phyloP scores from a whole-genome alignment of 2,113 vertebrate species.

The Trinectes maculatus region DNA sequence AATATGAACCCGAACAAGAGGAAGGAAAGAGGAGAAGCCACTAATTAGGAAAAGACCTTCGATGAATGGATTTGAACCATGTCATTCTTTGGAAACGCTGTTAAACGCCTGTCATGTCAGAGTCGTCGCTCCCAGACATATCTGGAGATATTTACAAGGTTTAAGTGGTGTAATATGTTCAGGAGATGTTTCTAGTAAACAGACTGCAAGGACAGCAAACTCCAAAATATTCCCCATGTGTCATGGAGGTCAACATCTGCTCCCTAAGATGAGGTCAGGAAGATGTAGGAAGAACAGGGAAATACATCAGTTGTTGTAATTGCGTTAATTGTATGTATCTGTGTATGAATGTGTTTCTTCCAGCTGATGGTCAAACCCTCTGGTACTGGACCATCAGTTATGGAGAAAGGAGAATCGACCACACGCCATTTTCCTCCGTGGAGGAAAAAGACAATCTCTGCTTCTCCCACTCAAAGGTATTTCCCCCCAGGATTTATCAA shows the following conservation, averaged over 20 bases:
- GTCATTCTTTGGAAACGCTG: background rate
- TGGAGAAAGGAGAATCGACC: too few species aligned
- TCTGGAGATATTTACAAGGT: background rate
- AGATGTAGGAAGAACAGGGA: too few species aligned
- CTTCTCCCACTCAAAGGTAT: slow-evolving; percentile 4
- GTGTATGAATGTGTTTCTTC: background rate
- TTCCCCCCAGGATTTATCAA: background rate
- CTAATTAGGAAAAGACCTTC: background rate
- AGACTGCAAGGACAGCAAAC: too few species aligned
- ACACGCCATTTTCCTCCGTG: slow-evolving; percentile 32
- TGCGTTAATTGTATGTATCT: too few species aligned
- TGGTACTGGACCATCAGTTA: too few species aligned
- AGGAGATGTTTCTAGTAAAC: too few species aligned
- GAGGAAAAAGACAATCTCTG: slow-evolving; percentile 19
- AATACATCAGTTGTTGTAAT: too few species aligned
- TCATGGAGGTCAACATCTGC: too few species aligned
- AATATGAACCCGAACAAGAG: background rate
- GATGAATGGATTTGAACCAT: background rate
- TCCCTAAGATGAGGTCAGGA: too few species aligned
- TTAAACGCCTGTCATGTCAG: background rate
- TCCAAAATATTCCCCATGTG: too few species aligned
- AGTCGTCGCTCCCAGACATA: background rate
- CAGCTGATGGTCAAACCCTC: slow-evolving; percentile 4
- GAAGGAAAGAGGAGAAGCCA: background rate
- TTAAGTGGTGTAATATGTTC: background rate